These are phyloP conservation scores for Daphoenositta chrysoptera DNA, from an alignment of 2,113 vertebrate species.

Conservation along the genomic window DNA sequence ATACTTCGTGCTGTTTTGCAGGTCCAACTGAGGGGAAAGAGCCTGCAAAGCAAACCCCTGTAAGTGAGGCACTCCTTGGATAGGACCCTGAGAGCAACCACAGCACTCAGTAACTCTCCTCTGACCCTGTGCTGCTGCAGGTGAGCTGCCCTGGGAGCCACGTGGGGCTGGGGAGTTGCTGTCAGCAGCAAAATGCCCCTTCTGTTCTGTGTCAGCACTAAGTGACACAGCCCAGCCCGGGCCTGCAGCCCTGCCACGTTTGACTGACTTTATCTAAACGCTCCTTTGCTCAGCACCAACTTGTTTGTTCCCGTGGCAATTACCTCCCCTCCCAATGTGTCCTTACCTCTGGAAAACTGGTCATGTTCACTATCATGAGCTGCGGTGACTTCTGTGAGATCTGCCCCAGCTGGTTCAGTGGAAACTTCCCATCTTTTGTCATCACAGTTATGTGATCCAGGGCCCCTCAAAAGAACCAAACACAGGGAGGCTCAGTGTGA, in stretches of 20 bases:
- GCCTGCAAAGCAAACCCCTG: neutral
- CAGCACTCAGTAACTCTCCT: neutral
- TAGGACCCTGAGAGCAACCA: neutral
- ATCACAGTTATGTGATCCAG: conserved; percentile 88
- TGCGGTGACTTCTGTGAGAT: conserved; percentile 92
- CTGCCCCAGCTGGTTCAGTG: conserved; percentile 94
- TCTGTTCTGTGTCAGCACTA: neutral
- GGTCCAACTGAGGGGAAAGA: fast-evolving
- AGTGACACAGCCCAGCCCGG: neutral
- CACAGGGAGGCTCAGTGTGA: neutral
- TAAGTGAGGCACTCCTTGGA: neutral
- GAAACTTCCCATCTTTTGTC: conserved; percentile 89
- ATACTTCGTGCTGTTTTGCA: fast-evolving
- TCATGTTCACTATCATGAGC: conserved; percentile 91
- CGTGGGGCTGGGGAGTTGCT: neutral
- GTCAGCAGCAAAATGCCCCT: neutral
- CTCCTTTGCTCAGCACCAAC: neutral
- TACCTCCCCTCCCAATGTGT: neutral
- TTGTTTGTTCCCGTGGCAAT: neutral
- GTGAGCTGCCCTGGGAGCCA: neutral
- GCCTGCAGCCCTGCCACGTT: neutral
- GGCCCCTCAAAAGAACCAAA: conserved; percentile 77
- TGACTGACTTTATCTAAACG: neutral
- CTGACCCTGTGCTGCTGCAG: neutral
- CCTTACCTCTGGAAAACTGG: conserved; percentile 90